Evolutionary conservation across 2,113 vertebrate genomes (phyloP).

Genomic region (Thunnus thynnus): DNA sequence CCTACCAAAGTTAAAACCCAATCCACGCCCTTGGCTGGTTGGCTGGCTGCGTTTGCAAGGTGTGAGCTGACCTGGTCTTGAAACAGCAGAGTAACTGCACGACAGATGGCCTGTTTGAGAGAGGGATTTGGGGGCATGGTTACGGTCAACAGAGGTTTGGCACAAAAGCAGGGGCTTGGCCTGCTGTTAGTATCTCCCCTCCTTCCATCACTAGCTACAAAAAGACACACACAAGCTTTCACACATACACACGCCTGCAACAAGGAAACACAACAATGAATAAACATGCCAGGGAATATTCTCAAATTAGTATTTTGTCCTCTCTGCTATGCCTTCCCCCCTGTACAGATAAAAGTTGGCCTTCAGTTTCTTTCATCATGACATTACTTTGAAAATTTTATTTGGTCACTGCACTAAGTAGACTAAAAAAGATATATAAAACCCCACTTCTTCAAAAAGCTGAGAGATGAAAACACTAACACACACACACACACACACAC

Average conservation of each 20-base stretch:
- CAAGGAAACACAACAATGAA: slow-evolving; percentile 7
- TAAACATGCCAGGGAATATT: background rate
- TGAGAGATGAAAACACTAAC: slow-evolving; percentile 26
- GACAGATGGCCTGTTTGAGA: slow-evolving; percentile 70
- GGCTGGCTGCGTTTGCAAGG: slow-evolving; percentile 51
- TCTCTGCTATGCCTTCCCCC: background rate
- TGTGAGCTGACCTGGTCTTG: slow-evolving; percentile 50
- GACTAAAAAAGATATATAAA: slow-evolving; percentile 4
- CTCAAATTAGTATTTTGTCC: background rate
- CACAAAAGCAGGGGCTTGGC: slow-evolving; percentile 30
- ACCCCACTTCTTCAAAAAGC: slow-evolving; percentile 24
- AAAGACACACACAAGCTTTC: slow-evolving; percentile 1
- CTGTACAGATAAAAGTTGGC: slow-evolving; percentile 25
- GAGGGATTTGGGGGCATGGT: slow-evolving; percentile 55
- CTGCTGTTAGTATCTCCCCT: slow-evolving; percentile 25
- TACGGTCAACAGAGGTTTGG: slow-evolving; percentile 54
- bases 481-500: background rate
- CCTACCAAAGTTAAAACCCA: too few species aligned
- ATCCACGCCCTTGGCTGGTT: slow-evolving; percentile 2
- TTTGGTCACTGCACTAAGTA: slow-evolving; percentile 14
- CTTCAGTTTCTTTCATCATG: slow-evolving; percentile 35
- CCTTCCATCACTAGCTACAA: slow-evolving; percentile 10
- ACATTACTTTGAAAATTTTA: slow-evolving; percentile 43
- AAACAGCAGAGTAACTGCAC: slow-evolving; percentile 37
- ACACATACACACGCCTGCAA: background rate